Evolutionary conservation across 2,113 vertebrate genomes (phyloP).

Genomic region (Dunckerocampus dactyliophorus): DNA sequence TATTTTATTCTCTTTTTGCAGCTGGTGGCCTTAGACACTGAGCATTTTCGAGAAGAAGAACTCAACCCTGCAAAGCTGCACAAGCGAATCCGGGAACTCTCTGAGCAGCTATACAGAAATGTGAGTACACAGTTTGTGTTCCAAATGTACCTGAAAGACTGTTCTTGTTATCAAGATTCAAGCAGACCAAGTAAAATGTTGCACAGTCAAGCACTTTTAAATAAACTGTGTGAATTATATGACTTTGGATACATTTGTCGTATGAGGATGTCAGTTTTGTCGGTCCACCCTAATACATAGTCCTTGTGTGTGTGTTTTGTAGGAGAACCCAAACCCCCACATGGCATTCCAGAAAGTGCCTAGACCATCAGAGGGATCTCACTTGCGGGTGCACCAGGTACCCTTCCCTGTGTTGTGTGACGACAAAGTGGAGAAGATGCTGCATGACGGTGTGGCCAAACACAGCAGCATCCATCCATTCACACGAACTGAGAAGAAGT

Average conservation of each 20-base stretch:
- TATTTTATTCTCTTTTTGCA: constrained; percentile 42
- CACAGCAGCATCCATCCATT: constrained; percentile 67
- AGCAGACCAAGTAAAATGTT: no score
- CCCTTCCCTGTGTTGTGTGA: constrained; percentile 87
- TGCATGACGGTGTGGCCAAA: constrained; percentile 81
- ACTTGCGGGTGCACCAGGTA: constrained; percentile 89
- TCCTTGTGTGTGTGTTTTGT: constrained; percentile 2
- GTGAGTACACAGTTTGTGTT: constrained; percentile 54
- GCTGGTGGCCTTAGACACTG: constrained; percentile 93
- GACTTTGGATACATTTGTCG: neutral
- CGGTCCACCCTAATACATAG: constrained; percentile 1
- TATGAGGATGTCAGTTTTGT: neutral
- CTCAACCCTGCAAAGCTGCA: constrained; percentile 80
- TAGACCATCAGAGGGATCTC: constrained; percentile 93
- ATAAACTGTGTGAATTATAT: neutral
- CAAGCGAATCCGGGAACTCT: constrained; percentile 88
- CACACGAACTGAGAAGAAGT: constrained; percentile 82
- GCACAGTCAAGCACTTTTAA: neutral
- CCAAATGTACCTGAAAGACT: no score
- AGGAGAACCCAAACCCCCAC: constrained; percentile 98
- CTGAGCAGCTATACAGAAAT: constrained; percentile 93
- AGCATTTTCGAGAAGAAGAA: constrained; percentile 89
- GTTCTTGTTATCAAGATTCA: no score
- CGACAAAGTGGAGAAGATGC: constrained; percentile 79
- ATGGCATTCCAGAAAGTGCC: constrained; percentile 98